A percentile compares a stretch with the other conserved stretches of the same genome.
Conservation (phyloP, 2,797 vertebrate species). For the Epinephelus coioides region DNA sequence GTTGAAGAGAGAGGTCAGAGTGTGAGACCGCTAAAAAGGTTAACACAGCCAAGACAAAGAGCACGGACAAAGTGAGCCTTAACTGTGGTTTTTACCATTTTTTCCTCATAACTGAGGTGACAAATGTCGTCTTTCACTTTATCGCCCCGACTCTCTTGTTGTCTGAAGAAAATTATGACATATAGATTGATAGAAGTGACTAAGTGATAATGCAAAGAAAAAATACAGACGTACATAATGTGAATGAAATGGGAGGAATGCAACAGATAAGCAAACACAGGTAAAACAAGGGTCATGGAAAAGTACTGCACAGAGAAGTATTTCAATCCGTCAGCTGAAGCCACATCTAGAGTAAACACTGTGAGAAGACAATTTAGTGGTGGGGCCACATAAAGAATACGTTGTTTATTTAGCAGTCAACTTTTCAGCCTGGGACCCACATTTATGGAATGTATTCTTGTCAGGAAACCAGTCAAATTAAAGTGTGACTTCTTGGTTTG, state of each 20-base stretch:
- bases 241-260: background rate
- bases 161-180: background rate
- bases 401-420: constrained; percentile 27
- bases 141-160: background rate
- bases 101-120: constrained; percentile 16
- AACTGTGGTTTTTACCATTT: constrained; percentile 36
- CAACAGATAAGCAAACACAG: background rate
- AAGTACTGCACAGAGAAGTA: constrained; percentile 30
- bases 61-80: constrained; percentile 32
- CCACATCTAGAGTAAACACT: constrained; percentile 41
- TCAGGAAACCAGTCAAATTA: background rate
- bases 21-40: constrained; percentile 68
- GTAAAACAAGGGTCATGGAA: constrained; percentile 25
- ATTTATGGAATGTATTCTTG: constrained; percentile 17
- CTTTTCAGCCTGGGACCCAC: constrained; percentile 15
- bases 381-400: constrained; percentile 26
- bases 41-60: constrained; percentile 65
- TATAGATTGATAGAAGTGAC: no score
- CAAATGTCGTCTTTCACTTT: constrained; percentile 30
- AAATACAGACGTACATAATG: no score
- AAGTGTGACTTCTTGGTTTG: constrained; percentile 9
- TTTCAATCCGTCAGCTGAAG: constrained; percentile 29
- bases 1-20: constrained; percentile 75
- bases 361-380: constrained; percentile 26
- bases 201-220: background rate